Conservation (phyloP, 64 coral and sea anemone genomes). For the Montipora capricornis region DNA sequence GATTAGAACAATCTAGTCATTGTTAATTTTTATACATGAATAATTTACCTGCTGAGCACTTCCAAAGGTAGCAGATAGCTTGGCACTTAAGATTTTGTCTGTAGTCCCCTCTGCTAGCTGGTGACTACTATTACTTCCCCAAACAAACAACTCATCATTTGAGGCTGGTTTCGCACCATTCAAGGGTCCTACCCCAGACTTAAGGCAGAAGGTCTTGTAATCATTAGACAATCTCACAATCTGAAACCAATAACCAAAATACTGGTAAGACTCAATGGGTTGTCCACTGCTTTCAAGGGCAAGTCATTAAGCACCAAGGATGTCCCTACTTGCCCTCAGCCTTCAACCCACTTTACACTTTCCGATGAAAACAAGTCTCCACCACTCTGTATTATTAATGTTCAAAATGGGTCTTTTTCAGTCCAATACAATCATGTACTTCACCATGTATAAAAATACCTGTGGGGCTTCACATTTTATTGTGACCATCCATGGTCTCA, state of each 20-base stretch:
- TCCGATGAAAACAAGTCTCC: too few species aligned
- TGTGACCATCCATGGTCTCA: too few species aligned
- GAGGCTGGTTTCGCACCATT: slow-evolving; percentile 25
- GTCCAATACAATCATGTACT: too few species aligned
- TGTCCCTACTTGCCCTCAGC: too few species aligned
- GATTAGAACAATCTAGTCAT: too few species aligned
- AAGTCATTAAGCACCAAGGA: too few species aligned
- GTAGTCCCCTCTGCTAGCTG: slow-evolving; percentile 88
- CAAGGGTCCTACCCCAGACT: neutral
- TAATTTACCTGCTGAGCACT: slow-evolving; percentile 85
- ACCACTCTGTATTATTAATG: too few species aligned
- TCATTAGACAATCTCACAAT: slow-evolving; percentile 21
- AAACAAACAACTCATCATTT: slow-evolving; percentile 86
- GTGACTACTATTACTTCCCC: slow-evolving; percentile 94
- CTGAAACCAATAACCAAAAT: neutral
- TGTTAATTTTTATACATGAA: neutral
- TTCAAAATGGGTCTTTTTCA: too few species aligned
- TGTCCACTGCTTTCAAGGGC: too few species aligned
- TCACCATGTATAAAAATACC: too few species aligned
- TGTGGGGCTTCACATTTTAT: too few species aligned
- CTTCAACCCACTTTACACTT: too few species aligned
- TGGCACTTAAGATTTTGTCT: slow-evolving; percentile 90
- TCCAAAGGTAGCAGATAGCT: slow-evolving; percentile 82
- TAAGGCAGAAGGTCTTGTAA: slow-evolving; percentile 14
- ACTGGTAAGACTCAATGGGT: neutral